Evolutionary conservation across 2,797 vertebrate genomes (phyloP).

Genomic region (Erethizon dorsatum): DNA sequence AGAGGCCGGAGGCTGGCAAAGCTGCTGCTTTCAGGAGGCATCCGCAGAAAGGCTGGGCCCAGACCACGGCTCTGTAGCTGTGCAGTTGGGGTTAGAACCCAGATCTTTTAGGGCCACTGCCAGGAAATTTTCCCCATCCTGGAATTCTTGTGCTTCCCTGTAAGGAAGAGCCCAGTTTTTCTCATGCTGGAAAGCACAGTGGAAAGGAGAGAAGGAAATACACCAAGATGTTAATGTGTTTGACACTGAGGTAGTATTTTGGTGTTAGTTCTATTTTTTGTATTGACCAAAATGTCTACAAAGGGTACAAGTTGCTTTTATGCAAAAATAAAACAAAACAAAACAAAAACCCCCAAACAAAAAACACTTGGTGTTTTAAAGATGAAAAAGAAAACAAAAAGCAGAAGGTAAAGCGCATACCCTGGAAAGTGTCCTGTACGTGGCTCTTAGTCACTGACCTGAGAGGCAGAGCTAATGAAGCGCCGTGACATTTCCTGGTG

Average conservation of each 20-base stretch:
- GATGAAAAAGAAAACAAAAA: background rate
- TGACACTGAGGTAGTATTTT: background rate
- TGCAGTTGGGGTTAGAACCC: conserved; percentile 8
- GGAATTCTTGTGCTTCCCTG: conserved; percentile 15
- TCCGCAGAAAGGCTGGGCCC: background rate
- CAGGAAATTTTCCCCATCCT: conserved; percentile 20
- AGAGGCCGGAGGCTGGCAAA: background rate
- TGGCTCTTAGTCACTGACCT: background rate
- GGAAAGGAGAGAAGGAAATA: conserved; percentile 19
- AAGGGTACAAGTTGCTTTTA: background rate
- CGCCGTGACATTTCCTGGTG: background rate
- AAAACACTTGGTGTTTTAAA: background rate
- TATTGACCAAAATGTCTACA: conserved; percentile 22
- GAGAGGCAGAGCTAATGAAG: conserved; percentile 66
- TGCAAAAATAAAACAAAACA: background rate
- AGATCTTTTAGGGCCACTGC: background rate
- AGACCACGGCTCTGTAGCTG: background rate
- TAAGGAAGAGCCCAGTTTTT: background rate
- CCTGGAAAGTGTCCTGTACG: background rate
- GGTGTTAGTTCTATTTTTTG: conserved; percentile 34
- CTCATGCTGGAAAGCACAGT: conserved; percentile 38
- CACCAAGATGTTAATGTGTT: background rate
- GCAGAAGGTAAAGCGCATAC: background rate
- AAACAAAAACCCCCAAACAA: background rate
- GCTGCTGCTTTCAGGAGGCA: background rate